Evolutionary conservation across 2,888 invertebrate genomes (phyloP), one percentile per base, ranked within the genome.

Genomic region (Drosophila buzzatii): DNA sequence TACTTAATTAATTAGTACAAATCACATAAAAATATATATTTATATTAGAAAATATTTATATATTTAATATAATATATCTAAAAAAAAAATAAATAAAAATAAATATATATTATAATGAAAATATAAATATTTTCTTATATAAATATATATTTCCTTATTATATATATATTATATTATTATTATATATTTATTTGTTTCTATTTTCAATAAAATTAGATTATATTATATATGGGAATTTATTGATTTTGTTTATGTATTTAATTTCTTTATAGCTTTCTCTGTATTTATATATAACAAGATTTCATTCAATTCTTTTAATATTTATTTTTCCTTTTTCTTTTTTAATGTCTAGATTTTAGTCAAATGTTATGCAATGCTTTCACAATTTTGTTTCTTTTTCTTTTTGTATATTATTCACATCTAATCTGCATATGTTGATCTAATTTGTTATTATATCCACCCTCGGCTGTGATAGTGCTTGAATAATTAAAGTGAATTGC

Each of bases 401-500:
- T 42, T 14, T 61, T 14, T 37, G 14, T 14, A 37, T 37, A 27
- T 37, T 14, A 20, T 23, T 33, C 12, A 7, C 12, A 18, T 31
- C 39, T n/a, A 49, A 41, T 41, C 20, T 41, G 52, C 41, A 60
- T 52, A 41, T 20, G 14, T 16, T 16, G 8, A 0, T 49, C 49
- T 33, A 41, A 35, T 39, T 33, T 47, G 45, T 66, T 67, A 47
- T 39, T 66, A 37, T 3, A 66, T 6, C 67, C 66, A 35, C 55
- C 68, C 23, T 37, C 56, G 55, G 5, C 20, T 33, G 18, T 33
- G 18, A 47, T 41, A 18, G 56, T 47, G 41, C 56, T 67, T 68
- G 67, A 66, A 55, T 67, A 62, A 55, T 67, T 60, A 49, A 58
- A 51, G 65, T 64, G 47, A 65, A 65, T 65, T 60, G 42, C 59